Evolutionary conservation across 2,113 vertebrate genomes (phyloP).

Genomic region (Blennius ocellaris): DNA sequence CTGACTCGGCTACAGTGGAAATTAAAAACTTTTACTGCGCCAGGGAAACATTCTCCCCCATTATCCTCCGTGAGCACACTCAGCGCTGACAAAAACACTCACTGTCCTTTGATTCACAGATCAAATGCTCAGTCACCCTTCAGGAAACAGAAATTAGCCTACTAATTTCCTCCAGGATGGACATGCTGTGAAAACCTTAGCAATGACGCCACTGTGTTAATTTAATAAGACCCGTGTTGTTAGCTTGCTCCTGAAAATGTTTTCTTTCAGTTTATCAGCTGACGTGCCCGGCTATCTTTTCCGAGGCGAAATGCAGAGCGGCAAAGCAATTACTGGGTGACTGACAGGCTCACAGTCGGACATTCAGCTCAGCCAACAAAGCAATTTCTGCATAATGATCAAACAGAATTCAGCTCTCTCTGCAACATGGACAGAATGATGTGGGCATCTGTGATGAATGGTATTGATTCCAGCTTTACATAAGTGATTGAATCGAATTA

Average conservation of each 20-base stretch:
- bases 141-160: constrained; percentile 37
- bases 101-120: constrained; percentile 21
- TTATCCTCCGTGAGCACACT: constrained; percentile 27
- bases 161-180: constrained; percentile 15
- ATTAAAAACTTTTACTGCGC: constrained; percentile 15
- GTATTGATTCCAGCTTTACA: neutral
- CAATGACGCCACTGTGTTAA: constrained; percentile 37
- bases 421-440: neutral
- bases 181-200: constrained; percentile 37
- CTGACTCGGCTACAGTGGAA: constrained; percentile 9
- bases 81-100: constrained; percentile 12
- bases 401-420: constrained; percentile 31
- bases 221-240: constrained; percentile 49
- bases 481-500: neutral
- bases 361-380: constrained; percentile 37
- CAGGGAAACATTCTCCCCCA: constrained; percentile 13
- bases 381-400: constrained; percentile 37
- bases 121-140: constrained; percentile 46
- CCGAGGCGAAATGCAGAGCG: constrained; percentile 39
- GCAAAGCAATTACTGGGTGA: constrained; percentile 62
- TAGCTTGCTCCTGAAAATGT: constrained; percentile 25
- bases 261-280: constrained; percentile 56
- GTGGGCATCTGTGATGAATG: neutral
- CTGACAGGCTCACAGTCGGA: constrained; percentile 39
- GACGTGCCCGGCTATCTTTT: constrained; percentile 56